phyloP scores from a whole-genome alignment of 2,113 vertebrate species.

The Cricetomys ansorgei region DNA sequence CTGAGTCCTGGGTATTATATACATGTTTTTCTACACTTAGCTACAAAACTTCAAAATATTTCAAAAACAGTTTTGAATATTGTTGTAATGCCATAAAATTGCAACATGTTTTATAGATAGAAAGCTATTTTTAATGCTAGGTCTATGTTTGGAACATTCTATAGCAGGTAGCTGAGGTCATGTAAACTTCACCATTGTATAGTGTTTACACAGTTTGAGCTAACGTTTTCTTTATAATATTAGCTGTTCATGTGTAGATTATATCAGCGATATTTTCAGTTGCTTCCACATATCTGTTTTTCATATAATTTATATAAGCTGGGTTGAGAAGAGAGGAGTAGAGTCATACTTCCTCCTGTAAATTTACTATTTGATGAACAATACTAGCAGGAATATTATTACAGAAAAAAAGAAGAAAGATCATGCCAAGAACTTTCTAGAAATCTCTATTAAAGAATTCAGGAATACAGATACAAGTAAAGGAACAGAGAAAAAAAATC shows the following conservation, averaged over 20 bases:
- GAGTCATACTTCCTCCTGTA: neutral
- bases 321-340: neutral
- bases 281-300: neutral
- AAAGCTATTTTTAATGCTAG: neutral
- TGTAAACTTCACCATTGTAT: neutral
- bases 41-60: constrained; percentile 37
- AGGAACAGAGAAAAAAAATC: neutral
- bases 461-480: neutral
- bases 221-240: neutral
- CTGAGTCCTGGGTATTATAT: neutral
- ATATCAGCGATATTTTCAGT: neutral
- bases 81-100: neutral
- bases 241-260: neutral
- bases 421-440: neutral
- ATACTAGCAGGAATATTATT: neutral
- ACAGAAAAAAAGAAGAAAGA: neutral
- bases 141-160: neutral
- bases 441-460: neutral
- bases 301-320: neutral
- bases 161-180: neutral
- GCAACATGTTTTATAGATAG: neutral
- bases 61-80: neutral
- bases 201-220: neutral
- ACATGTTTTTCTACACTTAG: too few relatives aligned
- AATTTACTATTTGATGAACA: neutral